Evolutionary conservation across 2,888 invertebrate genomes (phyloP), one percentile per base, ranked within the genome.

Genomic region (Patella depressa): DNA sequence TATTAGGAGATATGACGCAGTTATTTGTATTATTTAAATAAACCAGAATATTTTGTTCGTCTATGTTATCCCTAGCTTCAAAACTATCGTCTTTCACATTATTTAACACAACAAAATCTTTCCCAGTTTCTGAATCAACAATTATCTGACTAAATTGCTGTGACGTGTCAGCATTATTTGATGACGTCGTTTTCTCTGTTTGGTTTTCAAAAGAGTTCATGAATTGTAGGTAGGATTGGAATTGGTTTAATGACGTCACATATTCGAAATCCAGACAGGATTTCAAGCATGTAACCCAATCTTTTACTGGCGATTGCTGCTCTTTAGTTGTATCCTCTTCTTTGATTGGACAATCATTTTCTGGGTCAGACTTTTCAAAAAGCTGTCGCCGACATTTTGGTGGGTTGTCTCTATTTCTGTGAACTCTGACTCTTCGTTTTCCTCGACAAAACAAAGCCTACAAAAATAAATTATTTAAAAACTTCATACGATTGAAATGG

Each of bases 301-400:
- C 65, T 24, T 65, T 65, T 65, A 24, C 24, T 12, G 65, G 24
- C 24, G 9, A 24, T 14, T 24, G 19, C 3, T 19, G 19, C 14
- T 65, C 19, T 24, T 19, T 24, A 9, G 45, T 45, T 45, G 45
- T 45, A 0, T 45, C 45, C 1, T 45, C 45, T 45, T 45, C 45
- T 45, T 45, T 45, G 45, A 45, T 9, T 45, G 45, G 45, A 45
- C 45, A 45, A 45, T 45, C 45, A 45, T 45, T 45, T 65, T 65
- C 24, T 24, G 65, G 19, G 2, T 19, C 2, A 11, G 65, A 65
- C 24, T 19, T 19, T 19, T 65, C 65, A 24, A 65, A 65, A 9
- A 65, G 14, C 65, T 65, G 65, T 24, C 65, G 65, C 19, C 65
- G 65, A 65, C 65, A 65, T 65, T 65, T 65, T 65, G 65, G 65